Percentiles rank a stretch among this genome's conserved stretches.
These are phyloP conservation scores for Laterallus jamaicensis DNA, from an alignment of 2,113 vertebrate genomes.

Conservation along the genomic window DNA sequence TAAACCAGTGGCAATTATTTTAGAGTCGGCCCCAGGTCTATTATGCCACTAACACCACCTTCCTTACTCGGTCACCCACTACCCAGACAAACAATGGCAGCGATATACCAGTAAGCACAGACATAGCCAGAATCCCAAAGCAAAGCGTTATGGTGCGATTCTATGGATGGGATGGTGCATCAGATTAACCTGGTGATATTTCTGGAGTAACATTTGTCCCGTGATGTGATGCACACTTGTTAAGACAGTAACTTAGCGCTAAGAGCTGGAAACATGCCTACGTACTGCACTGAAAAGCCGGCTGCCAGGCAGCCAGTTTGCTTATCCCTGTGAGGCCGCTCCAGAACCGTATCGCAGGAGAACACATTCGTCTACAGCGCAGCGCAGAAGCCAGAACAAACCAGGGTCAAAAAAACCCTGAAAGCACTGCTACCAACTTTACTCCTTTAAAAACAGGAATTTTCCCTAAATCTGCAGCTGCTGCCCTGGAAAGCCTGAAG, in stretches of 20 bases:
- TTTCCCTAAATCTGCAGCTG: background rate
- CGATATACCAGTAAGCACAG: background rate
- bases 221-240: background rate
- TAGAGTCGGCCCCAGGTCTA: background rate
- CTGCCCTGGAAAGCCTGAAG: background rate
- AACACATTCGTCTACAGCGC: accelerated
- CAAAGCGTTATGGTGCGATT: background rate
- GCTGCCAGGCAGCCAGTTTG: background rate
- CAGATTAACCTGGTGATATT: conserved; percentile 27
- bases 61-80: background rate
- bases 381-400: background rate
- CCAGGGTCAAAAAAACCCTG: background rate
- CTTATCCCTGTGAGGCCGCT: background rate
- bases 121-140: background rate
- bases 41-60: background rate
- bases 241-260: background rate
- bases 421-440: background rate
- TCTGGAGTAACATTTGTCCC: conserved; percentile 38
- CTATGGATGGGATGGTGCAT: background rate
- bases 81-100: background rate
- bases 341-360: background rate
- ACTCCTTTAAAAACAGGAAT: background rate
- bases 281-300: background rate
- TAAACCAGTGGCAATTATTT: background rate
- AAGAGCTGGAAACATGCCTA: background rate